Evolutionary conservation across 53 echinoderm and acorn worm genomes (phyloP), one percentile per base, ranked within the genome.

Genomic region (Paracentrotus lividus): DNA sequence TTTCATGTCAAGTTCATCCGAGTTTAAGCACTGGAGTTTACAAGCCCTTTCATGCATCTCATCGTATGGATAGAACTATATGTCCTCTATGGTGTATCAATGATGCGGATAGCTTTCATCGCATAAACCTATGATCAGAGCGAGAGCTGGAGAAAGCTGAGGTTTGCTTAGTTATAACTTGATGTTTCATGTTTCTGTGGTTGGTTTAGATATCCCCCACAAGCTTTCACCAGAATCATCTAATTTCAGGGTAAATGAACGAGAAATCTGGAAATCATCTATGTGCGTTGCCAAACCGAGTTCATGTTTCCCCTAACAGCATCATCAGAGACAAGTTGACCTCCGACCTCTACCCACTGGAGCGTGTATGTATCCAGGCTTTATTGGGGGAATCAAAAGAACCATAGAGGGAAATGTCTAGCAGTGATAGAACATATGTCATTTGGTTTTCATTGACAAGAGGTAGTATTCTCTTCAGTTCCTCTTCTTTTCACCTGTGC

Each of bases 1-100:
- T 81, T 81, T 47, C 81, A 81, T n/a, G 4, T 81, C 81, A 81
- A 81, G 81, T 81, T 81, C 81, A 81, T 81, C n/a, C 26, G 81
- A 81, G 81, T 81, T 81, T 81, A 45, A 72, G 9, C 5, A 55
- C 7, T 5, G 29, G 77, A 43, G 77, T 47, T 47, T 81, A 72
- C 40, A 16, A 72, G 72, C 18, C 40, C 40, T 40, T 72, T 40
- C 47, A 47, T 20, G 81, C 47, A 72, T 72, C 72, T 72, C 72
- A 72, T 81, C 47, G 10, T 47, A 27, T 81, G 27, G 24, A 49
- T 81, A 81, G 14, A 81, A 81, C 47, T 10, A 81, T 23, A 47
- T n/a, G n/a, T 26, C 81, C 81, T 12, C 3, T 12, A 10, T 8
- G 47, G 47, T n/a, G n/a, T 47, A 81, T 81, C 47, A 27, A 81